Base-by-base conservation (phyloP, 2,797 vertebrate genomes). In the Okamejei kenojei region DNA sequence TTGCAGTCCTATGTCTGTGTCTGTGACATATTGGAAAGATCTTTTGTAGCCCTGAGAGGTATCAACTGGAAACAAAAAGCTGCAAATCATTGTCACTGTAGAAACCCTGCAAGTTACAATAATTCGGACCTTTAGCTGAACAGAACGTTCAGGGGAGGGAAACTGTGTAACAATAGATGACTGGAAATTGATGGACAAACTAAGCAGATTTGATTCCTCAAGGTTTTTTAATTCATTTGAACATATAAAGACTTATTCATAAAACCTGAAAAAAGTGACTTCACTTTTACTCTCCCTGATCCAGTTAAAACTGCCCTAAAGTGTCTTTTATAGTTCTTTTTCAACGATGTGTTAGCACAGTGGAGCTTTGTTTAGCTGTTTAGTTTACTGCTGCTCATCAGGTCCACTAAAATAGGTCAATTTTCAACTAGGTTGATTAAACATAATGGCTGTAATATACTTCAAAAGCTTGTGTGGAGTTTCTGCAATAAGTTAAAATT, bases 141-240 rank as follows among this genome's bases (percentile, higher is more conserved):
- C n/a, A n/a, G 61, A 68, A 54, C 21, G 84, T 63, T 68, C 84
- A 21, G 17, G 84, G n/a, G 84, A 68, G n/a, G 84, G n/a, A n/a
- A 88, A 65, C 15, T 86, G 81, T 32, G n/a, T 65, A 21, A 88
- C 84, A 82, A 79, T 80, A 45, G 79, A 26, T 58, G 32, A 65
- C 7, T 88, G 29, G 9, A 17, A 88, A 86, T 63, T 65, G 61
- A 58, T 58, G 80, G 61, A 88, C 61, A 88, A 88, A 88, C 84
- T n/a, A 65, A 65, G 21, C 61, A 88, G 63, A 32, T 35, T 84
- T 84, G 10, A 61, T 84, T 84, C 54, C 45, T 61, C 58, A 82
- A 26, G 54, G 81, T 88, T 88, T 88, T 45, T 88, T 88, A 88
- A 88, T 88, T 65, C 82, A n/a, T 88, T 35, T 88, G 84, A 88